A percentile compares a stretch with the other conserved stretches of the same genome.
Conservation (phyloP, 92 coral and sea anemone species). For the Meandrina meandrites region DNA sequence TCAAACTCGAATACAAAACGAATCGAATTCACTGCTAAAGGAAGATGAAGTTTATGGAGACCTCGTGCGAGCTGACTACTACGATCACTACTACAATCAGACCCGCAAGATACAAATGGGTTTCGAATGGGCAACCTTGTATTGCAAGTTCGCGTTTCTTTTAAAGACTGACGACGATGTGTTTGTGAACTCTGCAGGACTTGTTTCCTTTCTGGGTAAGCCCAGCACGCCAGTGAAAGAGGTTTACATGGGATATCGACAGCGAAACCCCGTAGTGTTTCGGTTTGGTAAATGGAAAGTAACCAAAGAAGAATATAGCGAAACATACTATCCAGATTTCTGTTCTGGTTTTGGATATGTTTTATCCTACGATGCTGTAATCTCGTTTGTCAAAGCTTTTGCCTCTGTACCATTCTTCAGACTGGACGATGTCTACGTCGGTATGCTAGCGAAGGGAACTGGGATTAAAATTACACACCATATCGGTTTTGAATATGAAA, state of each 20-base stretch:
- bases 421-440: constrained; percentile 20
- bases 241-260: not conserved
- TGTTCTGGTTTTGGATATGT: constrained; percentile 1
- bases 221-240: not conserved
- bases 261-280: no score
- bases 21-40: not conserved
- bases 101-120: constrained; percentile 15
- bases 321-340: constrained; percentile 3
- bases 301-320: not conserved
- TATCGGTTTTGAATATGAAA: not conserved
- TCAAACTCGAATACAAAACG: constrained; percentile 7
- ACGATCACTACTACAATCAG: constrained; percentile 3
- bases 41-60: no score
- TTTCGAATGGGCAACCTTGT: constrained; percentile 16
- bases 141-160: not conserved
- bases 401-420: not conserved
- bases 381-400: not conserved
- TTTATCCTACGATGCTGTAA: constrained; percentile 7
- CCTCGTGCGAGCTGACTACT: no score
- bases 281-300: constrained; percentile 11
- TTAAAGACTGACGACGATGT: constrained; percentile 17
- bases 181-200: not conserved
- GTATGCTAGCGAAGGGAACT: not conserved
- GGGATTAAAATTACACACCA: not conserved
- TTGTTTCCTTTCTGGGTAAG: not conserved